Conservation (phyloP, 2,888 invertebrate species). For the Lydus trimaculatus region DNA sequence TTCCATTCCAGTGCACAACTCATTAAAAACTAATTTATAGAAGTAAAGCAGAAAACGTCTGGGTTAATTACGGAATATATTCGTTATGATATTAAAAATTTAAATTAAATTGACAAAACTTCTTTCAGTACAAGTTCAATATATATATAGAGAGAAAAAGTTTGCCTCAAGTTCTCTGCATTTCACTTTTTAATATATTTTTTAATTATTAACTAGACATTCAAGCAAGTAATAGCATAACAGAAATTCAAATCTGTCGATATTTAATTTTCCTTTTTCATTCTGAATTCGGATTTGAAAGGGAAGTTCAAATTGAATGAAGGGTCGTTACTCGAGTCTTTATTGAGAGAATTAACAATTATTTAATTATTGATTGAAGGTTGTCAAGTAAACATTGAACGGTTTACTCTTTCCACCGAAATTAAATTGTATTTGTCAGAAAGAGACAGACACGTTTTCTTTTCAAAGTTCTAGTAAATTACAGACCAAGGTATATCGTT, state of each 20-base stretch:
- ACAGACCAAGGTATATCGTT: not conserved
- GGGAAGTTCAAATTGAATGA: not conserved
- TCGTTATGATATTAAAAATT: slow-evolving; percentile 26
- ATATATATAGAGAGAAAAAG: not conserved
- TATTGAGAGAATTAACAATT: not conserved
- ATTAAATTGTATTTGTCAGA: not conserved
- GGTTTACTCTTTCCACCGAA: not conserved
- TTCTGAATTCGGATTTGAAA: not conserved
- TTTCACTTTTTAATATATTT: slow-evolving; percentile 8
- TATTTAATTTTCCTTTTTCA: not conserved
- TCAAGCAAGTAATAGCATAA: not conserved
- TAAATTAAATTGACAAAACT: slow-evolving; percentile 32
- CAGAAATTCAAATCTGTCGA: not conserved
- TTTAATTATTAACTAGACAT: slow-evolving; percentile 1
- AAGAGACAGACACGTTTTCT: not conserved
- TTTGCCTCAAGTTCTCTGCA: not conserved
- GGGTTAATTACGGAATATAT: slow-evolving; percentile 32
- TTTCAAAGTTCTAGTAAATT: not conserved
- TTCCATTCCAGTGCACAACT: slow-evolving; percentile 25
- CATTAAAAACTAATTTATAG: slow-evolving; percentile 32
- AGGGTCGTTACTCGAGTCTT: not conserved
- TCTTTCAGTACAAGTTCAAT: not conserved
- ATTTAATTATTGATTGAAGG: not conserved
- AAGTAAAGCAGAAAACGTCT: slow-evolving; percentile 26
- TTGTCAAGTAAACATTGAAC: not conserved